Conservation (phyloP, 2,113 vertebrate genomes). For the Girardinichthys multiradiatus region DNA sequence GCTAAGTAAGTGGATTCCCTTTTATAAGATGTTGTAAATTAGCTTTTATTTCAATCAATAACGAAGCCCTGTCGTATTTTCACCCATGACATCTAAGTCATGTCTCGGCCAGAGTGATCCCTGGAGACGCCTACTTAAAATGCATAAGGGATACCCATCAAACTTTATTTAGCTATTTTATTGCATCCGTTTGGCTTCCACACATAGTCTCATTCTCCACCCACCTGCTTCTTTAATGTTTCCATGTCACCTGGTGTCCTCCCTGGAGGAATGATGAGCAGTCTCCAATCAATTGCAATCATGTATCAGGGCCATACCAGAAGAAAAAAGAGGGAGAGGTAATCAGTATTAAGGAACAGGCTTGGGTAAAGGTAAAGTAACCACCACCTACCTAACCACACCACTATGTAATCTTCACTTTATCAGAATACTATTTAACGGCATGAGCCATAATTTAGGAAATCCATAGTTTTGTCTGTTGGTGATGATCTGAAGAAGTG, state of each 20-base stretch:
- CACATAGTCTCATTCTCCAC: slow-evolving; percentile 6
- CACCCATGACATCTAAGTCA: background rate
- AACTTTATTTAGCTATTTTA: slow-evolving; percentile 1
- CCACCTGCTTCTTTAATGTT: slow-evolving; percentile 27
- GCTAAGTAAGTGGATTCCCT: slow-evolving; percentile 24
- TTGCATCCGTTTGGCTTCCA: slow-evolving; percentile 7
- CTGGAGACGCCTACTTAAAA: slow-evolving; percentile 15
- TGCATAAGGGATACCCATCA: background rate
- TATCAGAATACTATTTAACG: slow-evolving; percentile 62
- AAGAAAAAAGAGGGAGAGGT: slow-evolving; percentile 18
- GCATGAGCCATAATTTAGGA: slow-evolving; percentile 45
- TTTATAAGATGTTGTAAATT: slow-evolving; percentile 42
- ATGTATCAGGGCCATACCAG: slow-evolving; percentile 53
- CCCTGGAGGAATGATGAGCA: slow-evolving; percentile 54
- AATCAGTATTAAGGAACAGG: slow-evolving; percentile 47
- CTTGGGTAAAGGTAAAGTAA: slow-evolving; percentile 43
- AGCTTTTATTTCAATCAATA: slow-evolving; percentile 37
- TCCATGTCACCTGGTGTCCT: slow-evolving; percentile 26
- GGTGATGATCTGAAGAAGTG: slow-evolving; percentile 33
- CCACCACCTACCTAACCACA: slow-evolving; percentile 51
- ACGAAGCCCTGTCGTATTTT: slow-evolving; percentile 14
- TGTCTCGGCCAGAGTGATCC: slow-evolving; percentile 29
- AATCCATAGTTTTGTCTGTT: slow-evolving; percentile 38
- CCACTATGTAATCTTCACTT: slow-evolving; percentile 57
- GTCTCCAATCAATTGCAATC: slow-evolving; percentile 72